Conservation (phyloP, 2,888 invertebrate genomes). For the Athalia rosae region DNA sequence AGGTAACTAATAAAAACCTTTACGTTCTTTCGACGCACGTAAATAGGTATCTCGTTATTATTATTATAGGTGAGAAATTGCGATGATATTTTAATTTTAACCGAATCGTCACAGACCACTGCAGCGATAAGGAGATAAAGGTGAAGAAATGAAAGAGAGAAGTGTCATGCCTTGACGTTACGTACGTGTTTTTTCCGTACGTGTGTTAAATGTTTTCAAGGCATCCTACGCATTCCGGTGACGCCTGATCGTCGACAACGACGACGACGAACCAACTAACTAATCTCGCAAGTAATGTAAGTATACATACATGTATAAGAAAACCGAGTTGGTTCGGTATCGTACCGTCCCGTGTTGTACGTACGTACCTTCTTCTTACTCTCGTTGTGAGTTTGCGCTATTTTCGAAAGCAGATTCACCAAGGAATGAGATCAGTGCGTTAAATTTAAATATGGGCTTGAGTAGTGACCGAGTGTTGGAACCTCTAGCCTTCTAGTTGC, state of each 20-base stretch:
- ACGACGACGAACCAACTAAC: no score
- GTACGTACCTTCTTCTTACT: neutral
- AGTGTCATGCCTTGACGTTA: neutral
- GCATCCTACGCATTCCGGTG: neutral
- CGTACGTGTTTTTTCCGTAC: no score
- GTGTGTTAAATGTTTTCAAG: no score
- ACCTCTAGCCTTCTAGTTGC: conserved; percentile 8
- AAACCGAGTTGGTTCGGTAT: neutral
- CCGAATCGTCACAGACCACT: no score
- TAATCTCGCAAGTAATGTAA: neutral
- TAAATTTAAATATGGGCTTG: conserved; percentile 61
- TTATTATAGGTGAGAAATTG: no score
- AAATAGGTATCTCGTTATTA: no score
- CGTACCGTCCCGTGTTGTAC: neutral
- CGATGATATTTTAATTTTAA: no score
- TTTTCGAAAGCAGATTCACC: conserved; percentile 65
- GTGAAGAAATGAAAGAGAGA: neutral
- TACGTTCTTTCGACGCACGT: no score
- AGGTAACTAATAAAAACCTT: no score
- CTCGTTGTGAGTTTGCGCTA: conserved; percentile 55
- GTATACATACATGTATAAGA: no score
- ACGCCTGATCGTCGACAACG: no score
- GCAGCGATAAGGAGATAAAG: neutral
- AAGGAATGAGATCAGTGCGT: conserved; percentile 67
- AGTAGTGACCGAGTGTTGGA: conserved; percentile 22